Percentiles rank a stretch among this genome's conserved stretches.
These are phyloP conservation scores for Napeogenes inachia DNA, from an alignment of 2,888 invertebrate genomes.

Conservation along the genomic window DNA sequence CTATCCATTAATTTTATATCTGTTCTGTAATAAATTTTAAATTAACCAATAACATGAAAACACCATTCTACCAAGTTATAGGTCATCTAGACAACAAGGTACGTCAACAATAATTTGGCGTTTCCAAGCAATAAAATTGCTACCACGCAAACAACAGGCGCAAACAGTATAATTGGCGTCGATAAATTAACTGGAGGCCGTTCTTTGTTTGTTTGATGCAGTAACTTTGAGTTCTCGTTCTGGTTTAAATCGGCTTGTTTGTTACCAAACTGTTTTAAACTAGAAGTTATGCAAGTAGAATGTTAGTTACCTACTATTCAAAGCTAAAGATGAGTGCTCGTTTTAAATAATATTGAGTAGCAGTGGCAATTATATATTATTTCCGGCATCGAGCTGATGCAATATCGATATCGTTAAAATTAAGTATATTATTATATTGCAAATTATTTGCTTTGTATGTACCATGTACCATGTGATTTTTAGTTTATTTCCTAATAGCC, in stretches of 20 bases:
- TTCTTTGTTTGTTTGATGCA: constrained; percentile 23
- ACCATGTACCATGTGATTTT: too few species aligned
- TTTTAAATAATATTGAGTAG: too few species aligned
- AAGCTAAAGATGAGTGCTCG: too few species aligned
- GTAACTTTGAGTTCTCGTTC: constrained; percentile 8
- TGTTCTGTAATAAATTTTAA: not conserved
- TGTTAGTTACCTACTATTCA: too few species aligned
- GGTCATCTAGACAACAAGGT: constrained; percentile 17
- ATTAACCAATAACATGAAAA: not conserved
- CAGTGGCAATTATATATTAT: too few species aligned
- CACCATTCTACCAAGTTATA: constrained; percentile 2
- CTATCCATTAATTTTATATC: not conserved
- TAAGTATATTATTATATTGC: too few species aligned
- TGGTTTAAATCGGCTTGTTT: not conserved
- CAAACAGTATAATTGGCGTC: constrained; percentile 30
- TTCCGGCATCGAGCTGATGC: too few species aligned
- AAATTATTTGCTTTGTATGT: too few species aligned
- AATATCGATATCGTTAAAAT: too few species aligned
- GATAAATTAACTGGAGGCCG: constrained; percentile 26
- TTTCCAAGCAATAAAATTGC: constrained; percentile 25
- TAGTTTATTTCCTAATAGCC: too few species aligned
- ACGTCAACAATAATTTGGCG: constrained; percentile 23
- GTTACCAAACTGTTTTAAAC: not conserved
- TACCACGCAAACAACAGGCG: constrained; percentile 25
- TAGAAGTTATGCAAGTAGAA: not conserved